Evolutionary conservation across 2,888 invertebrate genomes (phyloP), one percentile per base, ranked within the genome.

Genomic region (Agrilus biguttatus): DNA sequence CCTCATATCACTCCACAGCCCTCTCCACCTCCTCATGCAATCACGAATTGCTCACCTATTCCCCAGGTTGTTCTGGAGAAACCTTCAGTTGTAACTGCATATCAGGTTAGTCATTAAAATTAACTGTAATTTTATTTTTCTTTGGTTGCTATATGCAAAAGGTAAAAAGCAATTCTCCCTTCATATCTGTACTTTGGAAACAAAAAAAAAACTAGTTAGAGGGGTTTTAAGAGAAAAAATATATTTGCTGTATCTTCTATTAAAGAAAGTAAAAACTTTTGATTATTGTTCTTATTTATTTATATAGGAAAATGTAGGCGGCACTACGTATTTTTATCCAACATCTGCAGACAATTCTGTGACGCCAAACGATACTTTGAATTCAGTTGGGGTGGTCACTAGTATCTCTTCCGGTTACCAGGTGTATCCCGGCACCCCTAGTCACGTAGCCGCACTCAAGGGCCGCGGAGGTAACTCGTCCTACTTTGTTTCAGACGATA

Each of bases 241-340:
- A 17, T 17, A n/a, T n/a, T n/a, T n/a, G 17, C 17, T 17, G 4
- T 17, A 3, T 17, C 4, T 17, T 4, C 17, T 17, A 17, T 17
- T 2, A 17, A 17, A 17, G 4, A 17, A 17, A 5, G 10, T 8
- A 13, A 34, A 3, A 40, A 8, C 12, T 40, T 40, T n/a, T 33
- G 10, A 8, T 36, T 28, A 37, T 37, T 41, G 19, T 36, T 6
- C 2, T 45, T 39, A 8, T 28, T 39, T 55, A 68, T 67, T 42
- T 70, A 17, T 17, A 17, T 17, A 89, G 79, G 89, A 89, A 67
- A 89, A 87, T 71, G 88, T 89, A 48, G 91, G 91, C 43, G 93
- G 93, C 21, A 93, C 93, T 13, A 93, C 93, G 39, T 95, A 93
- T 65, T 95, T 92, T 67, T 95, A 90, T 65, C 75, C 83, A 33